Conservation (phyloP, 2,888 invertebrate genomes). For the Clivina fossor region DNA sequence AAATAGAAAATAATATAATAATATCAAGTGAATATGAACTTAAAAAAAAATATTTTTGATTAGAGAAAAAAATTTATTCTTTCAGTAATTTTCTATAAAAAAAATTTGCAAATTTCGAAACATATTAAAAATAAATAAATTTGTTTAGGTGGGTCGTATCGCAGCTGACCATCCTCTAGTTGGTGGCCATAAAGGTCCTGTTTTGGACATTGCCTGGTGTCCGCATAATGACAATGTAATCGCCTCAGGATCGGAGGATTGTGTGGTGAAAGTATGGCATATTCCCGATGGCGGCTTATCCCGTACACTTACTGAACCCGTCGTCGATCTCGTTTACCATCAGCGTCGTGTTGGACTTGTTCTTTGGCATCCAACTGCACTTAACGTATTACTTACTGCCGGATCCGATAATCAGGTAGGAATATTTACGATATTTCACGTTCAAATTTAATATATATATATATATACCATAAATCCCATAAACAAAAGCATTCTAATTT, state of each 20-base stretch:
- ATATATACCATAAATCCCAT: too few relatives aligned
- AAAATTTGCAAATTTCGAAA: too few relatives aligned
- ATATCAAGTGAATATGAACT: not conserved
- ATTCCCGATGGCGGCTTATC: slow-evolving; percentile 89
- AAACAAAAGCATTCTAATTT: too few relatives aligned
- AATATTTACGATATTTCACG: too few relatives aligned
- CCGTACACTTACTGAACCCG: slow-evolving; percentile 87
- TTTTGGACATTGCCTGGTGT: slow-evolving; percentile 96
- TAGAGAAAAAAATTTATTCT: too few relatives aligned
- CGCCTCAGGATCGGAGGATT: slow-evolving; percentile 96
- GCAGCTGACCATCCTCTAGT: slow-evolving; percentile 92
- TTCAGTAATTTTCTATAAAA: too few relatives aligned
- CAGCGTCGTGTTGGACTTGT: slow-evolving; percentile 90
- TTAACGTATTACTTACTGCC: slow-evolving; percentile 91
- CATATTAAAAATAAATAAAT: slow-evolving; percentile 11
- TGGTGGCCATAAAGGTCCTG: slow-evolving; percentile 95
- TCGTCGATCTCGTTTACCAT: slow-evolving; percentile 90
- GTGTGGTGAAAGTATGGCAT: slow-evolving; percentile 96
- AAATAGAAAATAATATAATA: too few relatives aligned
- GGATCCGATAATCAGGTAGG: slow-evolving; percentile 88
- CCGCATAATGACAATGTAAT: slow-evolving; percentile 98
- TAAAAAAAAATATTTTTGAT: not conserved
- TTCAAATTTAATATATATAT: too few relatives aligned
- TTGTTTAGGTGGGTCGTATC: slow-evolving; percentile 84
- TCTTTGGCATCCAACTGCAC: slow-evolving; percentile 95